Evolutionary conservation across 2,113 vertebrate species (phyloP).

Genomic region (Edolisoma coerulescens): DNA sequence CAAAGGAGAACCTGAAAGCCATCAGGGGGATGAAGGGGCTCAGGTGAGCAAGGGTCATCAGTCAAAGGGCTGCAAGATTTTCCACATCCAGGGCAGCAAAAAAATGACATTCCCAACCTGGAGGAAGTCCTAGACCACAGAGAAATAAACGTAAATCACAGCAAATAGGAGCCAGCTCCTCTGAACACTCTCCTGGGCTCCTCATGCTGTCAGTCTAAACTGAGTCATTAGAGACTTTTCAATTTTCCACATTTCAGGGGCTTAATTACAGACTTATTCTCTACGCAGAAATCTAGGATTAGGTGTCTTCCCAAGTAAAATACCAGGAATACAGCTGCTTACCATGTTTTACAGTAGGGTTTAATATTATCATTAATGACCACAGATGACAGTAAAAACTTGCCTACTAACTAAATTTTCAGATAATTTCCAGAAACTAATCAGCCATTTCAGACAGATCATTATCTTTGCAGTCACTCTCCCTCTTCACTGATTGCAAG

Average conservation of each 20-base stretch:
- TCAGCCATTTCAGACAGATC: conserved; percentile 11
- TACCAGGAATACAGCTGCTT: neutral
- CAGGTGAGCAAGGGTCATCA: neutral
- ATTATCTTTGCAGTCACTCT: conserved; percentile 36
- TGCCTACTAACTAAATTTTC: neutral
- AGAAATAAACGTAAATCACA: neutral
- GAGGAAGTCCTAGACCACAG: neutral
- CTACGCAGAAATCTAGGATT: neutral
- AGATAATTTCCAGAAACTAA: neutral
- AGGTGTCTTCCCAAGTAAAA: neutral
- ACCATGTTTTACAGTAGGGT: neutral
- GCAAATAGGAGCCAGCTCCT: neutral
- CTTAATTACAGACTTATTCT: neutral
- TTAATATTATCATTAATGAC: neutral
- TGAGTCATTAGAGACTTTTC: neutral
- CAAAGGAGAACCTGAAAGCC: neutral
- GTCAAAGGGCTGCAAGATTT: neutral
- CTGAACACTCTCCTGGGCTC: neutral
- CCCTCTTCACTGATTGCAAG: neutral
- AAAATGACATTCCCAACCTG: neutral
- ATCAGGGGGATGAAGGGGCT: neutral
- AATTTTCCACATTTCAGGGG: neutral
- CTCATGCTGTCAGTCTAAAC: neutral
- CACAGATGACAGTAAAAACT: neutral
- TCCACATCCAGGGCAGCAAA: neutral